Conservation (phyloP, 2,888 invertebrate species). For the Leptopilina drosophilae region DNA sequence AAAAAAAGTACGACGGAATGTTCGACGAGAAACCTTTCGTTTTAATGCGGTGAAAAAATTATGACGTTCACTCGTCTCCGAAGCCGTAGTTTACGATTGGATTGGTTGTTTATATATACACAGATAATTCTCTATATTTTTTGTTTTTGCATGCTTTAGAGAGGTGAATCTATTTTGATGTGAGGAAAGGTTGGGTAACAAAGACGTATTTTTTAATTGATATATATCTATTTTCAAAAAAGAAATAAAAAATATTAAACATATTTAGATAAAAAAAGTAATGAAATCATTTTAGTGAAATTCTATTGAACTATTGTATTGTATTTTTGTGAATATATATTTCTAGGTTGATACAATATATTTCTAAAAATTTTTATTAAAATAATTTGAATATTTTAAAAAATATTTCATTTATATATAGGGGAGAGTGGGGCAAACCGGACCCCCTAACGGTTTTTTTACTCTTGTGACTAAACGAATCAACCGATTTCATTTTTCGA, state of each 20-base stretch:
- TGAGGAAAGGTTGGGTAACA: not conserved
- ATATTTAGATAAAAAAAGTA: no score
- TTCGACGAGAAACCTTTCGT: constrained; percentile 30
- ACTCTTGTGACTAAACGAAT: no score
- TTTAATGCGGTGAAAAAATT: constrained; percentile 27
- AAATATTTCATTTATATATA: no score
- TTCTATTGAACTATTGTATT: no score
- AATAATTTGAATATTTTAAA: no score
- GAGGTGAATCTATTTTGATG: constrained; percentile 17
- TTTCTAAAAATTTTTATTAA: no score
- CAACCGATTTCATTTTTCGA: no score
- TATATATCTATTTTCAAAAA: not conserved
- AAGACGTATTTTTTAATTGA: not conserved
- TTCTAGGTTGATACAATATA: no score
- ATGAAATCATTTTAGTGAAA: no score
- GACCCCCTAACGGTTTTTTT: no score
- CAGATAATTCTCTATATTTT: constrained; percentile 20
- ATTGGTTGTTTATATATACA: constrained; percentile 35
- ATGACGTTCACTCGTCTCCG: constrained; percentile 14
- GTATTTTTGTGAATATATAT: no score
- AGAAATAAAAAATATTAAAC: not conserved
- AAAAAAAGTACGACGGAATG: constrained; percentile 24
- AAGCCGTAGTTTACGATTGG: constrained; percentile 36
- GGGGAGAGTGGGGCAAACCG: no score
- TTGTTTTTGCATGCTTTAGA: not conserved